phyloP scores from a whole-genome alignment of 2,113 vertebrate genomes.

The Atrichornis clamosus region DNA sequence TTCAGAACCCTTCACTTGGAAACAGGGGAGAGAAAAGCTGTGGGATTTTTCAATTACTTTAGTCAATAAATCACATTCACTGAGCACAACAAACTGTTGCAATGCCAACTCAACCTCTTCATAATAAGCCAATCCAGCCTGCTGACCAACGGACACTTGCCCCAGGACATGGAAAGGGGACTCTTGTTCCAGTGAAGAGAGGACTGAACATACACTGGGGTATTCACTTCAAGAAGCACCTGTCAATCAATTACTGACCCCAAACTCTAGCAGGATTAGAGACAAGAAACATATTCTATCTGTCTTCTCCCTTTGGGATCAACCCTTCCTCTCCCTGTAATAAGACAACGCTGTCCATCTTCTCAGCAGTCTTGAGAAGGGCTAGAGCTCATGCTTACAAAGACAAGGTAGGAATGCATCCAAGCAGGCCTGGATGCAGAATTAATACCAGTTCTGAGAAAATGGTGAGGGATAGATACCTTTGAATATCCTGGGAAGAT shows the following conservation, averaged over 20 bases:
- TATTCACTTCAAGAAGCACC: background rate
- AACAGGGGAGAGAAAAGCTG: background rate
- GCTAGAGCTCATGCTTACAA: background rate
- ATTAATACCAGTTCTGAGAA: background rate
- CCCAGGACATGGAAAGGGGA: background rate
- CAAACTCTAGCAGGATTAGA: background rate
- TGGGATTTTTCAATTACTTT: background rate
- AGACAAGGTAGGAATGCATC: background rate
- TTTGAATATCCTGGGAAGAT: background rate
- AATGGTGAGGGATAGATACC: background rate
- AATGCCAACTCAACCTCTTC: background rate
- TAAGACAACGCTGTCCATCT: background rate
- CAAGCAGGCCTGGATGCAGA: background rate
- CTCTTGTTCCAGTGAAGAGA: background rate
- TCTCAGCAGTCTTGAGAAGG: background rate
- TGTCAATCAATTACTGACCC: background rate
- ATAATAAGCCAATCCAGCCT: background rate
- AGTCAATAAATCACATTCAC: background rate
- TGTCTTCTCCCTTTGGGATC: background rate
- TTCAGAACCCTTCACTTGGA: background rate
- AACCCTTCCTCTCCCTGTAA: background rate
- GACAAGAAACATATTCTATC: background rate
- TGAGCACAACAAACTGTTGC: background rate
- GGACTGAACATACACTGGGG: background rate
- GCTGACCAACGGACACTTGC: background rate